Evolutionary conservation across 2,888 invertebrate species (phyloP), one percentile per base, ranked within the genome.

Genomic region (Strigamia transsilvanica): DNA sequence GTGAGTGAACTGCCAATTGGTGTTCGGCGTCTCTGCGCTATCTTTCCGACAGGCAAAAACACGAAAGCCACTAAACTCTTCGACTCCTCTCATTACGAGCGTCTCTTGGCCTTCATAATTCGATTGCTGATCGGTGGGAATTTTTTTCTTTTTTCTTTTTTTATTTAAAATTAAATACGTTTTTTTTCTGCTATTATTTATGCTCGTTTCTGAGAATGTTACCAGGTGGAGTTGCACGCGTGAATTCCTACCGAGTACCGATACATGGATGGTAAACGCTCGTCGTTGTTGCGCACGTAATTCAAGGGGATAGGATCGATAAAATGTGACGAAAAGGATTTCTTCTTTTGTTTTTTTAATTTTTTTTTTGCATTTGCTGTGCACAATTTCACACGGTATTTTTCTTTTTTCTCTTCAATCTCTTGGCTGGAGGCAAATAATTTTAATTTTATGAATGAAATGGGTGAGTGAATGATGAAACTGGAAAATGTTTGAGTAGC

Each of bases 1-100:
- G 73, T 73, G 73, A 73, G 73, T 73, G 73, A 73, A 73, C 73
- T 32, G 73, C 27, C 73, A 73, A 73, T 73, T 73, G 73, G 27
- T 15, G 32, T 73, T 73, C 73, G 73, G 32, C 73, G 73, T 27
- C 27, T 73, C 73, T 32, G 38, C 38, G 38, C 73, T 27, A 6
- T 56, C 18, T 56, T 73, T 27, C 73, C 73, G 73, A 73, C 73
- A 73, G 32, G 73, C 73, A 73, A 73, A 73, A 73, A 73, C 73
- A 73, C 66, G 66, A 21, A 15, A 66, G 66, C 66, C 66, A 66
- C 73, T 73, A 73, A 73, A 73, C 73, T 73, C 73, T 73, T 73
- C 73, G 21, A 66, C 61, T 66, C 61, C 3, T 73, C 27, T 32
- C 73, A 73, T 73, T 73, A 73, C 27, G 3, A 73, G 32, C 73